phyloP scores from a whole-genome alignment of 1,140 invertebrate genomes.

The Aphidius ervi region DNA sequence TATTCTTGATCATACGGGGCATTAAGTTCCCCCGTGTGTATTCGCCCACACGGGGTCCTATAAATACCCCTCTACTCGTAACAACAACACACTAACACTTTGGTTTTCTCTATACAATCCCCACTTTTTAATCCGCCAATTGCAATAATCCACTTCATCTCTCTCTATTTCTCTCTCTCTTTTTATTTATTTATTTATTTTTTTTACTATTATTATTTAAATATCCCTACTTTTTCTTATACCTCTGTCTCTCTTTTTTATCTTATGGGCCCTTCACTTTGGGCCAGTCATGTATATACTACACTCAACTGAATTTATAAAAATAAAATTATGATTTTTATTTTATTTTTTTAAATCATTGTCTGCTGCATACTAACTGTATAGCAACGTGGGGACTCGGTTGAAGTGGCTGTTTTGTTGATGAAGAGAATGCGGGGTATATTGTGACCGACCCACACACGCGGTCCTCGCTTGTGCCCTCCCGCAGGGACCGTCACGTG shows the following conservation, averaged over 20 bases:
- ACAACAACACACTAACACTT: neutral
- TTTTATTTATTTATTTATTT: neutral
- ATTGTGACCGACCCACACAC: constrained; percentile 22
- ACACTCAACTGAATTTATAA: too few relatives aligned
- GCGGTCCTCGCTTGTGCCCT: constrained; percentile 30
- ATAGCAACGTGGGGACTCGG: too few relatives aligned
- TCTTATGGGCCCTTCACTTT: neutral
- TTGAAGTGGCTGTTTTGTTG: too few relatives aligned
- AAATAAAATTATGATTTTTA: too few relatives aligned
- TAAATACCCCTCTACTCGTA: constrained; percentile 2
- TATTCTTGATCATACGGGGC: neutral
- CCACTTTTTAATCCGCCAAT: constrained; percentile 1
- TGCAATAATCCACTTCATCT: constrained; percentile 10
- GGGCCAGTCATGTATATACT: too few relatives aligned
- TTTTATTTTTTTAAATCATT: too few relatives aligned
- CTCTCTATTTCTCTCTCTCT: too few relatives aligned
- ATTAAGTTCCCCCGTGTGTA: neutral
- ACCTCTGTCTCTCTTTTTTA: neutral
- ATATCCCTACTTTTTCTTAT: neutral
- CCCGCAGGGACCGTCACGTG: constrained; percentile 47
- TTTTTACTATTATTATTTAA: neutral
- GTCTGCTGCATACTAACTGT: too few relatives aligned
- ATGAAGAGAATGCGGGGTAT: neutral
- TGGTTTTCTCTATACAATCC: neutral
- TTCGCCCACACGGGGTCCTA: constrained; percentile 21